phyloP scores from a whole-genome alignment of 1,140 invertebrate genomes.

The Brachionus calyciflorus region DNA sequence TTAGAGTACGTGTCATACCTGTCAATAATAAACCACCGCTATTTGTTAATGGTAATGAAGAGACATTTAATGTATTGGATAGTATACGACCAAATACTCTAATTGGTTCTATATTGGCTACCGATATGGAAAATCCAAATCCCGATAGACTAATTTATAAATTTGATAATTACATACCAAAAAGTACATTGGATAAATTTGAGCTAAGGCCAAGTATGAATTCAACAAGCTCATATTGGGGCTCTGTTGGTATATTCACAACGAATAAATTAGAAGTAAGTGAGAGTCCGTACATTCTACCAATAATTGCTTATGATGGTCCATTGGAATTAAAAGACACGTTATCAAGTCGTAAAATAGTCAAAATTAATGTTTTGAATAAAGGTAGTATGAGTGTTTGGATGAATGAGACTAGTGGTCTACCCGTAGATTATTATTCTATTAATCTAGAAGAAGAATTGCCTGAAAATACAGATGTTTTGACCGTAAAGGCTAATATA shows the following conservation, averaged over 20 bases:
- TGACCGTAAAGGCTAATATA: slow-evolving; percentile 42
- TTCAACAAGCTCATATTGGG: slow-evolving; percentile 22
- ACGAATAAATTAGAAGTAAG: neutral
- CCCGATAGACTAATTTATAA: slow-evolving; percentile 19
- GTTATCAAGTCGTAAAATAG: slow-evolving; percentile 12
- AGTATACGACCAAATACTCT: neutral
- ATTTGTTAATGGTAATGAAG: slow-evolving; percentile 38
- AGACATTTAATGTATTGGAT: slow-evolving; percentile 23
- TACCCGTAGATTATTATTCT: slow-evolving; percentile 21
- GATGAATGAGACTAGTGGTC: slow-evolving; percentile 15
- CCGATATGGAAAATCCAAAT: slow-evolving; percentile 44
- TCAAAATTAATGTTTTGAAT: slow-evolving; percentile 14
- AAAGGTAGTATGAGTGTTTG: slow-evolving; percentile 43
- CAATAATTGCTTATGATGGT: slow-evolving; percentile 37
- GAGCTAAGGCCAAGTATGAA: slow-evolving; percentile 15
- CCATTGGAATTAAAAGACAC: slow-evolving; percentile 6
- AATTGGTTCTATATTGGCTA: slow-evolving; percentile 31
- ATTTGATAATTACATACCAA: slow-evolving; percentile 2
- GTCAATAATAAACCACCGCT: slow-evolving; percentile 29
- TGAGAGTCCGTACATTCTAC: slow-evolving; percentile 32
- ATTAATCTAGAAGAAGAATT: slow-evolving; percentile 12
- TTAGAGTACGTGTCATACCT: slow-evolving; percentile 16
- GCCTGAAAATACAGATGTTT: neutral
- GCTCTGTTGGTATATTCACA: slow-evolving; percentile 5
- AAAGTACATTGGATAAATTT: neutral